Percentiles rank a stretch among this genome's conserved stretches.
phyloP scores from a whole-genome alignment of 2,797 vertebrate genomes.

The Austrolebias charrua region DNA sequence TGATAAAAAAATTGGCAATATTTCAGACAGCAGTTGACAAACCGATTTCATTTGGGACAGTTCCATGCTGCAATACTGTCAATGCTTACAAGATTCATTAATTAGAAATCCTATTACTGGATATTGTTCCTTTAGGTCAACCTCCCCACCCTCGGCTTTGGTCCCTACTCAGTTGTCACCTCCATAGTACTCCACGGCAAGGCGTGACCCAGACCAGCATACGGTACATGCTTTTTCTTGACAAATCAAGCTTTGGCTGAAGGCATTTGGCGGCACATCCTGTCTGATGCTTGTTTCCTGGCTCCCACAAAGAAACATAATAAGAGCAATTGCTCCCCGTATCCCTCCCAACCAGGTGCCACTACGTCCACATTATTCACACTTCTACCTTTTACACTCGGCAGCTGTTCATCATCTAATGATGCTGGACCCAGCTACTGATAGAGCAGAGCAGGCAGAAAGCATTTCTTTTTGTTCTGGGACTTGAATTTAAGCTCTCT shows the following conservation, averaged over 20 bases:
- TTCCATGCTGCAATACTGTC: too few species aligned
- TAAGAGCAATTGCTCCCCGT: conserved; percentile 57
- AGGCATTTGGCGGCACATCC: conserved; percentile 57
- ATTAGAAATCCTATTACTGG: conserved; percentile 10
- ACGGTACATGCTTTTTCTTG: conserved; percentile 40
- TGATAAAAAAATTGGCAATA: background rate
- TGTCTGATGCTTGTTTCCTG: conserved; percentile 64
- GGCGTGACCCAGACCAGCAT: conserved; percentile 19
- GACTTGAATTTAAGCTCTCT: conserved; percentile 37
- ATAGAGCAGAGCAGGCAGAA: conserved; percentile 43
- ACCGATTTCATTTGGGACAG: too few species aligned
- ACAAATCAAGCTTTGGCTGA: conserved; percentile 53
- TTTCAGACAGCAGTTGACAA: too few species aligned
- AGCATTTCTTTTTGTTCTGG: conserved; percentile 35
- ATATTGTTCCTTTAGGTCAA: conserved; percentile 10
- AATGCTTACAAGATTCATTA: background rate
- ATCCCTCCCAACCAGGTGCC: conserved; percentile 65
- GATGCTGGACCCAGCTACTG: conserved; percentile 53
- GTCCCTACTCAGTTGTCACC: conserved; percentile 21
- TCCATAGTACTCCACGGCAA: conserved; percentile 15
- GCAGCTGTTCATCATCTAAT: conserved; percentile 78
- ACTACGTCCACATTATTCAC: conserved; percentile 74
- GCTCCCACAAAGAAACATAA: conserved; percentile 63
- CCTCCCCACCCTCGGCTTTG: conserved; percentile 15
- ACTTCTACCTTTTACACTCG: conserved; percentile 72